Conservation (phyloP, 2,888 invertebrate species). For the Biston betularia region DNA sequence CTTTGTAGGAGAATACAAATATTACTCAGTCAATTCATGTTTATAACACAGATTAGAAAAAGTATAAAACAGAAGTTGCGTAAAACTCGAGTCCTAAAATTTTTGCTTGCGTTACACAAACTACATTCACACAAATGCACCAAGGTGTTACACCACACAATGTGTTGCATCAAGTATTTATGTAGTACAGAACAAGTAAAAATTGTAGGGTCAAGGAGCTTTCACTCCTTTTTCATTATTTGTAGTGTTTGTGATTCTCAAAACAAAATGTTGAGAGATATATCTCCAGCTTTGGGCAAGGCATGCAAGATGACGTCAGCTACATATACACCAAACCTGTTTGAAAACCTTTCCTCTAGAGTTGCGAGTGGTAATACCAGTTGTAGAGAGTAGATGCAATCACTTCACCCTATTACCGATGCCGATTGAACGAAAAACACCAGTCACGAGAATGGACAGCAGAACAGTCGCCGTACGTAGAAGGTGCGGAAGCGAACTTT, state of each 20-base stretch:
- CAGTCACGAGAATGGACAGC: slow-evolving; percentile 28
- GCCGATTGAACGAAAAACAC: slow-evolving; percentile 45
- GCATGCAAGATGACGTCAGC: slow-evolving; percentile 60
- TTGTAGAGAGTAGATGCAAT: slow-evolving; percentile 57
- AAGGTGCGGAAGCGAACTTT: slow-evolving; percentile 55
- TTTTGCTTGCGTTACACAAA: too few relatives aligned
- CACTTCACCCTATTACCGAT: slow-evolving; percentile 52
- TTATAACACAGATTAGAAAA: too few relatives aligned
- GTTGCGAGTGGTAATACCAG: slow-evolving; percentile 65
- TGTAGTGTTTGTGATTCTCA: too few relatives aligned
- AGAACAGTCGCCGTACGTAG: slow-evolving; percentile 42
- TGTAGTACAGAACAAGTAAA: too few relatives aligned
- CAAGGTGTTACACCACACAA: too few relatives aligned
- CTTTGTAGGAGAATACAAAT: not conserved
- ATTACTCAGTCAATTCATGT: not conserved
- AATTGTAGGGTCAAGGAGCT: too few relatives aligned
- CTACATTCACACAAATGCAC: too few relatives aligned
- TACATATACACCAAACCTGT: slow-evolving; percentile 64
- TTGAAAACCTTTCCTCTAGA: slow-evolving; percentile 63
- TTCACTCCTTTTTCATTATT: too few relatives aligned
- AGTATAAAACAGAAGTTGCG: too few relatives aligned
- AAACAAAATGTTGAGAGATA: slow-evolving; percentile 41
- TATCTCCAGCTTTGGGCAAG: slow-evolving; percentile 52
- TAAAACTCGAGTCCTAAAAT: too few relatives aligned
- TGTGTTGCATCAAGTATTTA: too few relatives aligned